Conservation (phyloP, 2,888 invertebrate species). For the Brachyopa scutellaris region DNA sequence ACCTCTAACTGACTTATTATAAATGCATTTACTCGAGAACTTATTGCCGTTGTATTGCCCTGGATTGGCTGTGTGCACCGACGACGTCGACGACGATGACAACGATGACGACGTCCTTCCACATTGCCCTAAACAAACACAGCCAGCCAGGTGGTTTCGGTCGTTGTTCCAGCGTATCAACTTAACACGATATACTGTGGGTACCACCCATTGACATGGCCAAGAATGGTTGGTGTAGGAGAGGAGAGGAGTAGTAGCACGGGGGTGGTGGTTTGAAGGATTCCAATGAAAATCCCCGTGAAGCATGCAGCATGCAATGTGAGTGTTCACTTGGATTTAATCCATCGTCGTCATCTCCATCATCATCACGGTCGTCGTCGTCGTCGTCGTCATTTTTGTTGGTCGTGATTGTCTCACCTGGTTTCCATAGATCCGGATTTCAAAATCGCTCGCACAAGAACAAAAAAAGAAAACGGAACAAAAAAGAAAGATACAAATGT, state of each 20-base stretch:
- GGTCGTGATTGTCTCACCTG: constrained; percentile 68
- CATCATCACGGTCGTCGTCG: constrained; percentile 15
- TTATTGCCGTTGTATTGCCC: constrained; percentile 63
- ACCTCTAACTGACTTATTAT: constrained; percentile 73
- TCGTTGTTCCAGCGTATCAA: constrained; percentile 29
- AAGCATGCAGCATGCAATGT: constrained; percentile 65
- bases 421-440: constrained; percentile 54
- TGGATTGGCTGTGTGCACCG: constrained; percentile 28
- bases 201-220: constrained; percentile 21
- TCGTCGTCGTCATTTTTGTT: constrained; percentile 35
- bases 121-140: constrained; percentile 55
- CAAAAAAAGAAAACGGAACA: not conserved
- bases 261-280: constrained; percentile 3
- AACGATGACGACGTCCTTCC: constrained; percentile 42
- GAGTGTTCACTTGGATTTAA: constrained; percentile 62
- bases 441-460: constrained; percentile 38
- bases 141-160: constrained; percentile 58
- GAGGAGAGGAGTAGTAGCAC: too few relatives aligned
- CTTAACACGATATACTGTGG: constrained; percentile 45
- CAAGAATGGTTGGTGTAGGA: constrained; percentile 1
- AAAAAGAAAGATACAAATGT: constrained; percentile 12
- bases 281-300: constrained; percentile 50
- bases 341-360: constrained; percentile 40
- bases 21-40: constrained; percentile 72
- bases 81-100: constrained; percentile 12